Evolutionary conservation across 2,113 vertebrate species (phyloP).

Genomic region (Martes martes): DNA sequence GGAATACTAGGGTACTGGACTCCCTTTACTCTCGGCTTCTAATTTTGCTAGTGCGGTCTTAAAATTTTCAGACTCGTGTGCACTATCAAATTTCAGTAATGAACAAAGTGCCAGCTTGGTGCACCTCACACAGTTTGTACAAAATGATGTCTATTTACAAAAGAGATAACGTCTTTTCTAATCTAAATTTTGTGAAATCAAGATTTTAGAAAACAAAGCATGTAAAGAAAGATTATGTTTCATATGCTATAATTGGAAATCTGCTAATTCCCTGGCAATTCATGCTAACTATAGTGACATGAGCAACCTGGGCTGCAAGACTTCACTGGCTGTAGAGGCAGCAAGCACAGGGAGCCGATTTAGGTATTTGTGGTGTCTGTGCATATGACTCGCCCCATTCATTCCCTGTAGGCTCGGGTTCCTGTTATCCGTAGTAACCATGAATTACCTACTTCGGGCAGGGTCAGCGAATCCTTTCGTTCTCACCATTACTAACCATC

Average conservation of each 20-base stretch:
- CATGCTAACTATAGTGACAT: background rate
- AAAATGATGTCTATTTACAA: background rate
- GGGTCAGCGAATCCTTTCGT: background rate
- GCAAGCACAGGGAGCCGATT: background rate
- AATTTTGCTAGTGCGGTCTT: background rate
- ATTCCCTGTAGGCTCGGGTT: background rate
- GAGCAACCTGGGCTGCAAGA: background rate
- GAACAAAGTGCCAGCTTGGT: background rate
- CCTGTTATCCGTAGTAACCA: background rate
- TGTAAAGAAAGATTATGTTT: background rate
- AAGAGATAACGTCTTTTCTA: background rate
- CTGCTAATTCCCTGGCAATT: background rate
- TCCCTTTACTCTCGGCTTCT: background rate
- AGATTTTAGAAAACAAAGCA: constrained; percentile 10
- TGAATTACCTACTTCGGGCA: background rate
- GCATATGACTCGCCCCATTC: background rate
- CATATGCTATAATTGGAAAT: background rate
- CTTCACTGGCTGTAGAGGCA: background rate
- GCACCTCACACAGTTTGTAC: background rate
- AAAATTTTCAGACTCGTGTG: background rate
- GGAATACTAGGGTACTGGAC: background rate
- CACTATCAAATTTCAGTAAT: background rate
- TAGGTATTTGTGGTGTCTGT: background rate
- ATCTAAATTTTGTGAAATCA: background rate
- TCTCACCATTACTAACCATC: background rate